These are phyloP conservation scores for Tenthredo distinguenda DNA, from an alignment of 2,888 invertebrate genomes.

Conservation along the genomic window DNA sequence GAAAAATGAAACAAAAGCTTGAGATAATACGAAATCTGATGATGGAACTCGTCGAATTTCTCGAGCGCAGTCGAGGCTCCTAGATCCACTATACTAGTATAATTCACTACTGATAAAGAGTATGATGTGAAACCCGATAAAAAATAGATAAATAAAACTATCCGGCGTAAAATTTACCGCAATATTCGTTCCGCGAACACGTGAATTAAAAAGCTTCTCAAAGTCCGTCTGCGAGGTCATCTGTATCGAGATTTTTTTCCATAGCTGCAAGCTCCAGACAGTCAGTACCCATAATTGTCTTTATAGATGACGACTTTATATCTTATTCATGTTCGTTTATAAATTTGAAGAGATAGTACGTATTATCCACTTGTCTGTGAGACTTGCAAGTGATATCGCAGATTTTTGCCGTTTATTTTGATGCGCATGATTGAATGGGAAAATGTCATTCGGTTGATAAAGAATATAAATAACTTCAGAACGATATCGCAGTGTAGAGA, in stretches of 20 bases:
- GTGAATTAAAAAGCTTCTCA: too few species aligned
- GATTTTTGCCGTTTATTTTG: neutral
- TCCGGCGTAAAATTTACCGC: neutral
- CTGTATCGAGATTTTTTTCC: too few species aligned
- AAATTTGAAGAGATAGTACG: too few species aligned
- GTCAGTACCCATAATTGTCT: too few species aligned
- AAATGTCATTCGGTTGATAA: neutral
- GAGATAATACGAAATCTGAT: slow-evolving; percentile 46
- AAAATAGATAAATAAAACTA: too few species aligned
- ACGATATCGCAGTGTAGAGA: neutral
- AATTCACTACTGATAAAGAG: neutral
- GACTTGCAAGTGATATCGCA: neutral
- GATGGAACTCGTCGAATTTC: slow-evolving; percentile 39
- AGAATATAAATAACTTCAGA: neutral
- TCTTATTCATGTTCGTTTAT: too few species aligned
- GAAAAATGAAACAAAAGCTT: slow-evolving; percentile 52
- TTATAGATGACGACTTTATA: too few species aligned
- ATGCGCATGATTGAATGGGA: neutral
- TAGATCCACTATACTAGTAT: neutral
- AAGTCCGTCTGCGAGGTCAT: too few species aligned
- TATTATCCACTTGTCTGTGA: neutral
- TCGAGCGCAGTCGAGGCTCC: neutral
- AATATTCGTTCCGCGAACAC: neutral
- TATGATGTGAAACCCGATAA: neutral
- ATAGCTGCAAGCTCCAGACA: too few species aligned